phyloP scores from a whole-genome alignment of 2,113 vertebrate genomes.

The rat (Rattus norvegicus) region GRCr8 NC_086022.1:161871501-161872000 shows the following conservation, averaged over 20 bases:
- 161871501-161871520: not conserved
- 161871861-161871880: too few species aligned
- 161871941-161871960: not conserved
- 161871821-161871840: too few species aligned
- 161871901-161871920: not conserved
- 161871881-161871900: not conserved
- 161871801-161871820: too few species aligned
- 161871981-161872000: not conserved
- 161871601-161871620: not conserved
- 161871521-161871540: not conserved
- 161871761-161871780: not conserved
- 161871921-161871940: not conserved
- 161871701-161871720: constrained; percentile 58
- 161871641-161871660: not conserved
- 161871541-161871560: not conserved
- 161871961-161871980: not conserved
- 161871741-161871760: not conserved
- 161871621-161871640: not conserved
- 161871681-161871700: not conserved
- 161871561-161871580: not conserved
- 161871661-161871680: not conserved
- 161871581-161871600: accelerated
- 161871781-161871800: too few species aligned
- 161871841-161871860: too few species aligned
- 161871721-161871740: not conserved